Evolutionary conservation across 2,888 invertebrate genomes (phyloP).

Genomic region (Nycteola revayana): DNA sequence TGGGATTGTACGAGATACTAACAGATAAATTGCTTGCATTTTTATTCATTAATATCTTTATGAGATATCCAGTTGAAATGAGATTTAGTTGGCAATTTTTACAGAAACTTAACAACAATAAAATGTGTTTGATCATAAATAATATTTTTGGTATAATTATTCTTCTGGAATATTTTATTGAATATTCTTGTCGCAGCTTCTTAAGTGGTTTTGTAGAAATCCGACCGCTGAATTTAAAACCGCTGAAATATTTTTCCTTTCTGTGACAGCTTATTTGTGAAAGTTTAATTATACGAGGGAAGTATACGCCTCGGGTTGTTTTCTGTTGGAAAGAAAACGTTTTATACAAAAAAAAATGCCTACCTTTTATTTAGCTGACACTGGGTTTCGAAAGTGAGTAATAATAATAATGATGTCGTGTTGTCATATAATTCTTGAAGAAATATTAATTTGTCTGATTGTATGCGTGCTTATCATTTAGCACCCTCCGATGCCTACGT

Average conservation of each 20-base stretch:
- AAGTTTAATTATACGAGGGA: conserved; percentile 38
- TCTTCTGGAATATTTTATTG: too few relatives aligned
- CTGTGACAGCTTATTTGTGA: conserved; percentile 44
- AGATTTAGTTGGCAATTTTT: too few relatives aligned
- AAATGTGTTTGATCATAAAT: too few relatives aligned
- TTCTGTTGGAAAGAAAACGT: conserved; percentile 31
- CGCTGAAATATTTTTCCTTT: conserved; percentile 39
- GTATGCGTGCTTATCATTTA: conserved; percentile 8
- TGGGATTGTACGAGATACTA: too few relatives aligned
- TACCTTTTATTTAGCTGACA: conserved; percentile 31
- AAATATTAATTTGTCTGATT: conserved; percentile 16
- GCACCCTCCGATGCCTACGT: too few relatives aligned
- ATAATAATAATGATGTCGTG: conserved; percentile 32
- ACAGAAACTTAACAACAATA: too few relatives aligned
- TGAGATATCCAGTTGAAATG: too few relatives aligned
- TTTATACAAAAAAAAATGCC: conserved; percentile 17
- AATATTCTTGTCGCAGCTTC: conserved; percentile 60
- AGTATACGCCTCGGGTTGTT: conserved; percentile 29
- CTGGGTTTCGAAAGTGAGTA: conserved; percentile 28
- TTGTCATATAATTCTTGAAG: conserved; percentile 20
- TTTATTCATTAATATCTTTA: too few relatives aligned
- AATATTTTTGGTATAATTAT: too few relatives aligned
- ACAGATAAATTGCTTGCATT: too few relatives aligned
- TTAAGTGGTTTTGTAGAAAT: conserved; percentile 67
- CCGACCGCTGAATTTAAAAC: conserved; percentile 46